Percentiles rank a stretch among this genome's conserved stretches.
Evolutionary conservation across 2,888 invertebrate species (phyloP).

Genomic region (Magallana nippona): DNA sequence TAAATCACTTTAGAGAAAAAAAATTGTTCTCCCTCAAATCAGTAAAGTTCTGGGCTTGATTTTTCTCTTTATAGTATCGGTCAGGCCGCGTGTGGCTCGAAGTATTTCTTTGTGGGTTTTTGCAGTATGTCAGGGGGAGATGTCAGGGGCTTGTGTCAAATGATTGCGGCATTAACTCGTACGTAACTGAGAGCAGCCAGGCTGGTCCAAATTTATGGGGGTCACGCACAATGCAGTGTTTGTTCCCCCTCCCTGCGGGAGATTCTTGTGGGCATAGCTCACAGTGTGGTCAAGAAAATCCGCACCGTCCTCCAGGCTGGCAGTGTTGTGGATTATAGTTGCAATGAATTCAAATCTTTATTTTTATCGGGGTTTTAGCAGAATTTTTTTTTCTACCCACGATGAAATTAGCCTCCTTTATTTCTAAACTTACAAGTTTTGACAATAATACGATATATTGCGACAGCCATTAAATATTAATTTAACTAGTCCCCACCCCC

Average conservation of each 20-base stretch:
- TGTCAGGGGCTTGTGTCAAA: conserved; percentile 27
- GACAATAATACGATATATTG: no score
- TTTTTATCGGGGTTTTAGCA: no score
- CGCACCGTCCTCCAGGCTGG: neutral
- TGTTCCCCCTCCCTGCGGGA: conserved; percentile 33
- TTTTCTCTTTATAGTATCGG: neutral
- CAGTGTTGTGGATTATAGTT: neutral
- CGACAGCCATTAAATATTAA: no score
- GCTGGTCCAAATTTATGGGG: conserved; percentile 30
- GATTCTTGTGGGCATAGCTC: conserved; percentile 13
- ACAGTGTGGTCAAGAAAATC: conserved; percentile 11
- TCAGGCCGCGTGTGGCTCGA: neutral
- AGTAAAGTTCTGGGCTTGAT: conserved; percentile 15
- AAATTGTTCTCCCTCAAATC: conserved; percentile 6
- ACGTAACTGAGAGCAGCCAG: conserved; percentile 17
- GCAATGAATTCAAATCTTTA: neutral
- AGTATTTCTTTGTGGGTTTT: conserved; percentile 25
- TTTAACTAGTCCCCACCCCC: no score
- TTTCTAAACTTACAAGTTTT: no score
- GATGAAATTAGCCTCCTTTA: no score
- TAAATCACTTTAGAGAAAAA: neutral
- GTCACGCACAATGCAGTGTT: conserved; percentile 27
- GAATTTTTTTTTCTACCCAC: no score
- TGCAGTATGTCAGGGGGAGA: conserved; percentile 13
- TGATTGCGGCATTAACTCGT: conserved; percentile 30